Base-by-base conservation (phyloP, 2,113 vertebrate genomes). In the Pterocles orientalis region DNA sequence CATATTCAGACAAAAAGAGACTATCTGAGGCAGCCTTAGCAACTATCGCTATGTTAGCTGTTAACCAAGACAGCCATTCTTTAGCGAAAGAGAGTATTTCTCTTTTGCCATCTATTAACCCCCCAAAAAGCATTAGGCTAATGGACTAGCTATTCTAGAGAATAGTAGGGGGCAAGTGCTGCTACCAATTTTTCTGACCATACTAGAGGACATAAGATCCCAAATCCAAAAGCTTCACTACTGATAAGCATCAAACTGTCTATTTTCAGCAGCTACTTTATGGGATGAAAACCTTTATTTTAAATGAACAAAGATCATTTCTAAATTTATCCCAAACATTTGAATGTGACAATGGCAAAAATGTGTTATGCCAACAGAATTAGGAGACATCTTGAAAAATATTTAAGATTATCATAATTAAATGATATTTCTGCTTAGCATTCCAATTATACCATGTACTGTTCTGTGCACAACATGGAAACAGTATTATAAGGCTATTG, bases 401-500 rank as follows among this genome's bases (percentile, higher is more conserved):
- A 92, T 94, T 97, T 95, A 94, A 95, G 93, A 93, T 83, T 13
- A 92, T 72, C 56, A 24, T 96, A 96, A 87, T 93, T 78, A 56
- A 95, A 94, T 34, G 33, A 76, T 73, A 86, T 95, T 97, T 97
- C 88, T 95, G 41, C 94, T 90, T 86, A 72, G 88, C 88, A 94
- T 97, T 97, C 95, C 97, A 85, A 65, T 97, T 96, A 96, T 95
- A 97, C 88, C 2, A 2, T 69, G 93, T 95, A 94, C 97, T 96
- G 97, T 97, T 98, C 95, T 89, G 77, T 57, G 95, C 86, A 91
- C 96, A 97, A 97, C 86, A 94, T 98, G 97, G 98, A 97, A 97
- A 97, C 95, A 70, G 94, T 96, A 97, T 97, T 98, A 97, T 97
- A 97, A 97, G 97, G 97, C 98, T 80, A 98, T 98, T 98, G 98